Evolutionary conservation across 2,797 vertebrate genomes (phyloP).

Genomic region (Pseudochromis fuscus): DNA sequence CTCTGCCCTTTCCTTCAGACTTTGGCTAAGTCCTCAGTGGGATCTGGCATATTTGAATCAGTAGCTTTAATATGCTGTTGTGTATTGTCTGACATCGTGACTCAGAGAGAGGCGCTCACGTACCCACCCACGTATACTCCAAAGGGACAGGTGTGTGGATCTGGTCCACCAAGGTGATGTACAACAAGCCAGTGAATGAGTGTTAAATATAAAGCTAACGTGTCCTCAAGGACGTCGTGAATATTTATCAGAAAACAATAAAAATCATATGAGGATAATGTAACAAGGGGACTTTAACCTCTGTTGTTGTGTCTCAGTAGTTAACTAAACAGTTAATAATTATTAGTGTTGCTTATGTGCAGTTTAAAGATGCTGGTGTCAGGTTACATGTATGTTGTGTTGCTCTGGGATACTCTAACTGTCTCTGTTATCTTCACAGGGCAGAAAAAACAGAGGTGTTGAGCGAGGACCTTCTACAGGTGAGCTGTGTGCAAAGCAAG

Average conservation of each 20-base stretch:
- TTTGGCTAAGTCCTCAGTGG: constrained; percentile 57
- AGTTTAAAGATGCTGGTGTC: not conserved
- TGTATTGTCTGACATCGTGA: constrained; percentile 45
- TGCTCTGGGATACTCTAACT: constrained; percentile 16
- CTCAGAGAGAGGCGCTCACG: constrained; percentile 20
- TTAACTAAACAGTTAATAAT: not conserved
- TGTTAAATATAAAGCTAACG: no score
- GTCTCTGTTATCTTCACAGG: constrained; percentile 69
- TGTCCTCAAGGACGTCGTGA: no score
- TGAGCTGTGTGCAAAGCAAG: no score
- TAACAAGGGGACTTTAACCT: no score
- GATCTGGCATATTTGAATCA: constrained; percentile 62
- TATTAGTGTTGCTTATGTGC: not conserved
- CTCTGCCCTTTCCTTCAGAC: constrained; percentile 50
- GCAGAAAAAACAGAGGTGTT: constrained; percentile 98
- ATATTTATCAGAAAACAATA: no score
- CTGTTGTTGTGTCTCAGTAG: not conserved
- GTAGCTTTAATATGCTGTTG: constrained; percentile 40
- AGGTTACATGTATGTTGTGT: not conserved
- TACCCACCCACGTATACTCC: constrained; percentile 7
- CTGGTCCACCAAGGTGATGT: constrained; percentile 31
- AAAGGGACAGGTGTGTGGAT: constrained; percentile 50
- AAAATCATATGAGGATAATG: no score
- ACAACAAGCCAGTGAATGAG: constrained; percentile 18
- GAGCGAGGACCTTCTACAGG: constrained; percentile 97